Evolutionary conservation across 1,140 invertebrate genomes (phyloP).

Genomic region (Penaeus vannamei): DNA sequence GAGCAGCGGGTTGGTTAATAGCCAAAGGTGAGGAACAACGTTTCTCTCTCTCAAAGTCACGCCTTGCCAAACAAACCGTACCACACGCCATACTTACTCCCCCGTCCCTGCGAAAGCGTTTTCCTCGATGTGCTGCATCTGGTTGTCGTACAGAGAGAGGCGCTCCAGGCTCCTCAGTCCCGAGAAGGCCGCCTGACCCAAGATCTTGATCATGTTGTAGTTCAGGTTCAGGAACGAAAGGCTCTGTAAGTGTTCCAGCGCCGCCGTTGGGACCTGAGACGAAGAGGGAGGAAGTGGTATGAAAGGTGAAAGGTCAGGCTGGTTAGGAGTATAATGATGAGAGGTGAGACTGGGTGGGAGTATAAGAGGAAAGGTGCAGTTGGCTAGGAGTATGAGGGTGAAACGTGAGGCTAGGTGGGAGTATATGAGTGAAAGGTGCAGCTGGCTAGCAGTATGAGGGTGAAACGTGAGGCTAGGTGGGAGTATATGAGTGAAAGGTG

Average conservation of each 20-base stretch:
- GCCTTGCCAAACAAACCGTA: too few species aligned
- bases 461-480: too few species aligned
- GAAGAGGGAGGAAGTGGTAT: neutral
- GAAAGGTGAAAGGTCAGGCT: neutral
- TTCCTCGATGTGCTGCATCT: constrained; percentile 80
- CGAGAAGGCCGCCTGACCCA: constrained; percentile 85
- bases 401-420: too few species aligned
- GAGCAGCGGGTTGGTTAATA: neutral
- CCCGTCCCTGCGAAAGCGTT: constrained; percentile 75
- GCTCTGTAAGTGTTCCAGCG: constrained; percentile 78
- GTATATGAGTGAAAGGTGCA: too few species aligned
- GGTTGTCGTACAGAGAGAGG: constrained; percentile 85
- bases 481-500: too few species aligned
- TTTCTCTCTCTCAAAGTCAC: too few species aligned
- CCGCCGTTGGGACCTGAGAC: constrained; percentile 72
- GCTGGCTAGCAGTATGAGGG: too few species aligned
- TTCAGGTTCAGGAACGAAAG: constrained; percentile 87
- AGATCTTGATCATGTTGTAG: constrained; percentile 82
- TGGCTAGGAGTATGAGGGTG: too few species aligned
- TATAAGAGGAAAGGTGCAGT: too few species aligned
- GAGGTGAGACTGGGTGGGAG: too few species aligned
- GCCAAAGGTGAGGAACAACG: too few species aligned
- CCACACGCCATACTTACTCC: constrained; percentile 29
- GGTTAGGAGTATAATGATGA: neutral
- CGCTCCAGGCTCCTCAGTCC: constrained; percentile 84